Percentiles rank a stretch among this genome's conserved stretches.
Evolutionary conservation across 1,140 invertebrate genomes (phyloP).

Genomic region (Leptonema lineaticorne): DNA sequence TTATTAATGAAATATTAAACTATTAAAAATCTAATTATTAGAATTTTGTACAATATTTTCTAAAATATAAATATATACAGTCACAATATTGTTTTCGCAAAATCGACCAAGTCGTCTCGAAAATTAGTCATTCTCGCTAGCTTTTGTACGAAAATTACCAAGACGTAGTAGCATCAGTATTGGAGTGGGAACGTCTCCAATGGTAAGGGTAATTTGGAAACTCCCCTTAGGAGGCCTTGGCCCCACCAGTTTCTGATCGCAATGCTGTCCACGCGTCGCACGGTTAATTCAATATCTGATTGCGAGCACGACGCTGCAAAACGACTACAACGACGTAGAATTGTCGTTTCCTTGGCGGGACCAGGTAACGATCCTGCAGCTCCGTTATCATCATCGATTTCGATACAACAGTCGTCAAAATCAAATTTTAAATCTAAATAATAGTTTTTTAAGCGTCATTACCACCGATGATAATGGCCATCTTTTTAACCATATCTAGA

Average conservation of each 20-base stretch:
- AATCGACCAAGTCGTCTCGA: slow-evolving; percentile 39
- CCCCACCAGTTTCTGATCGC: slow-evolving; percentile 24
- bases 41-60: no score
- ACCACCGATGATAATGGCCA: no score
- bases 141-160: not conserved
- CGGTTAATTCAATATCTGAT: slow-evolving; percentile 42
- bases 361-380: slow-evolving; percentile 16
- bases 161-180: no score
- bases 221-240: not conserved
- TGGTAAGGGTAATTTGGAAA: not conserved
- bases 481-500: no score
- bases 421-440: no score
- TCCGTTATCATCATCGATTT: not conserved
- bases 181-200: not conserved
- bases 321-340: slow-evolving; percentile 2
- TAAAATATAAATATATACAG: no score
- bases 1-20: no score
- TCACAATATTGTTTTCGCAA: no score
- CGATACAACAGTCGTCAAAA: no score
- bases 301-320: slow-evolving; percentile 29
- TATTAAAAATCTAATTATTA: no score
- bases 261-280: slow-evolving; percentile 34
- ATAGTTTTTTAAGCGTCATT: slow-evolving; percentile 4
- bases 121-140: slow-evolving; percentile 38
- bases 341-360: not conserved